A percentile compares a stretch with the other conserved stretches of the same genome.
Conservation (phyloP, 2,888 invertebrate genomes). For the Caenorhabditis sp. region DNA sequence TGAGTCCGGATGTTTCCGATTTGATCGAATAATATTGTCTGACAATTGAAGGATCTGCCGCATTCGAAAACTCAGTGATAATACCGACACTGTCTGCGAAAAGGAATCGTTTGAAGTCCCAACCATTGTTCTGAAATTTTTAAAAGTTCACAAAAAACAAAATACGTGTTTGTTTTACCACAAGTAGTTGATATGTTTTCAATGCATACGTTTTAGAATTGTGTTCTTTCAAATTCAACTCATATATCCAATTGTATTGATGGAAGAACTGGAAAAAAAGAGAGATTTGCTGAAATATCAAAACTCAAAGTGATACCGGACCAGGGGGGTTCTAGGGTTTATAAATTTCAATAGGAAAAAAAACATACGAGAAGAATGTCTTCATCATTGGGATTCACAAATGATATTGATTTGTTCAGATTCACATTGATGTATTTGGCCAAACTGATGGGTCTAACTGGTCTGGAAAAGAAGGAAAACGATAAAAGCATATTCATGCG, state of each 20-base stretch:
- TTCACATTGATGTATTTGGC: no score
- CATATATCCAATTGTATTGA: neutral
- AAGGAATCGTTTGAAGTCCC: neutral
- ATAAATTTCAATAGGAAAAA: neutral
- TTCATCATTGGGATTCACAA: neutral
- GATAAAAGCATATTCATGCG: no score
- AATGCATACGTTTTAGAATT: neutral
- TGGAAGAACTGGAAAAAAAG: neutral
- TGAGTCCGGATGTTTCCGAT: conserved; percentile 12
- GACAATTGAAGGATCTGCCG: neutral
- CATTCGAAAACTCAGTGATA: neutral
- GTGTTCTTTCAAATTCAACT: neutral
- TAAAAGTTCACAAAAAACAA: neutral
- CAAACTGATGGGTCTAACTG: no score
- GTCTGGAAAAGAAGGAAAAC: no score
- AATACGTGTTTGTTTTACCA: neutral
- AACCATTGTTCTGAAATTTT: neutral
- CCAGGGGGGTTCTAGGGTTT: no score
- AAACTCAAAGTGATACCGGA: no score
- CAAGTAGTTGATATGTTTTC: neutral
- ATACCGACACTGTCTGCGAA: neutral
- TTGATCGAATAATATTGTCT: neutral
- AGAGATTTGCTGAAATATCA: no score
- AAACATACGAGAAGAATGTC: neutral
- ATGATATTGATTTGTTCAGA: neutral